These are phyloP conservation scores for Alentia gelatinosa DNA, from an alignment of 2,888 invertebrate genomes.

Conservation along the genomic window DNA sequence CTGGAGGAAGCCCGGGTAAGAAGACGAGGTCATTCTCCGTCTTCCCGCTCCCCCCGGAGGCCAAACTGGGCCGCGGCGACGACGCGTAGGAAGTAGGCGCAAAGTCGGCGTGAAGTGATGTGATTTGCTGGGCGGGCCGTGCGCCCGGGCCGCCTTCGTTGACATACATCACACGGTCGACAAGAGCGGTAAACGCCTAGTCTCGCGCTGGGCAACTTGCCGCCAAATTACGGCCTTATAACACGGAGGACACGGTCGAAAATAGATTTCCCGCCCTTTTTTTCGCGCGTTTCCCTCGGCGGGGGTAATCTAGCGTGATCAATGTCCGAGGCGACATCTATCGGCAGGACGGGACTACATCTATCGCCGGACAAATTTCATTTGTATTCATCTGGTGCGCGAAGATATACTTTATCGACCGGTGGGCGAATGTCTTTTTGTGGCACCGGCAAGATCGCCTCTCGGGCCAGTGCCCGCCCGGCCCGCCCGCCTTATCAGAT, in stretches of 20 bases:
- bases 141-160: conserved; percentile 18
- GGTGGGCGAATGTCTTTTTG: conserved; percentile 48
- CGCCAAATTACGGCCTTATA: conserved; percentile 43
- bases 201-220: neutral
- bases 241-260: conserved; percentile 21
- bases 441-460: conserved; percentile 29
- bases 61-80: neutral
- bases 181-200: neutral
- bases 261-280: conserved; percentile 28
- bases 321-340: conserved; percentile 35
- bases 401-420: conserved; percentile 50
- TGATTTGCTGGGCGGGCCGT: conserved; percentile 5
- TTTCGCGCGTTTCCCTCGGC: neutral
- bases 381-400: conserved; percentile 47
- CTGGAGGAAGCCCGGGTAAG: neutral
- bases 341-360: conserved; percentile 6
- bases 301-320: conserved; percentile 46
- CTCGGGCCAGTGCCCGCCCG: conserved; percentile 27
- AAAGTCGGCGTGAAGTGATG: conserved; percentile 37
- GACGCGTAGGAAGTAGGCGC: neutral
- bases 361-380: conserved; percentile 49
- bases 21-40: neutral
- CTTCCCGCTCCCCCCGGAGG: neutral
- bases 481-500: conserved; percentile 25
- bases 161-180: conserved; percentile 47